Conservation (phyloP, 2,113 vertebrate species). For the Panurus biarmicus region DNA sequence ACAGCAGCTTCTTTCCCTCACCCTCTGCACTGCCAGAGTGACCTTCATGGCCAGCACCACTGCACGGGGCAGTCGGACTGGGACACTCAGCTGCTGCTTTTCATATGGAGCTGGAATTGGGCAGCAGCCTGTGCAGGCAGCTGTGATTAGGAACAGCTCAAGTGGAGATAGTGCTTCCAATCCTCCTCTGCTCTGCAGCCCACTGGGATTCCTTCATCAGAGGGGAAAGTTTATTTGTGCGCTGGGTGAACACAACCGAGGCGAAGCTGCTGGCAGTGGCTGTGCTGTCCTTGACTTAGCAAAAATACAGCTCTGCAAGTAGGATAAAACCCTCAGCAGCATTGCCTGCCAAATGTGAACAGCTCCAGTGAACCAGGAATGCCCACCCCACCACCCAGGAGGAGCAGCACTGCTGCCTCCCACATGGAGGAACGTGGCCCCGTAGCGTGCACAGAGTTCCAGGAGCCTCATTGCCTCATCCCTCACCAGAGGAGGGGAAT, state of each 20-base stretch:
- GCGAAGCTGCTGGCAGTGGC: neutral
- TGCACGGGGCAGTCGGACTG: rapidly evolving
- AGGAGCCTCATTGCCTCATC: neutral
- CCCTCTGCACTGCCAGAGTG: neutral
- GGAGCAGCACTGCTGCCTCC: neutral
- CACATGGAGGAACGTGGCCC: neutral
- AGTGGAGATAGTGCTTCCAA: neutral
- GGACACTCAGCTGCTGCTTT: neutral
- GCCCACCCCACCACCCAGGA: neutral
- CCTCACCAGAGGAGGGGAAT: neutral
- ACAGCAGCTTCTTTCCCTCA: neutral
- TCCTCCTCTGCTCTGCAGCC: neutral
- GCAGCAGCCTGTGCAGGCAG: neutral
- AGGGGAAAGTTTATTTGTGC: constrained; percentile 3
- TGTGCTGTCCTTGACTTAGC: neutral
- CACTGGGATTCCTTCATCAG: neutral
- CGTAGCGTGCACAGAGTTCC: rapidly evolving
- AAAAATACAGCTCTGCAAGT: neutral
- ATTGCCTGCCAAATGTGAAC: neutral
- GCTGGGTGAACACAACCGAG: neutral
- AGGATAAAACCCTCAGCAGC: neutral
- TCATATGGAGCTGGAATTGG: neutral
- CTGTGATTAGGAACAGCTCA: neutral
- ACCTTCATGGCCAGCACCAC: neutral
- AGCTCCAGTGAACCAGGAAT: neutral